phyloP scores from a whole-genome alignment of 2,888 invertebrate genomes.

The Linnaemya tessellans region DNA sequence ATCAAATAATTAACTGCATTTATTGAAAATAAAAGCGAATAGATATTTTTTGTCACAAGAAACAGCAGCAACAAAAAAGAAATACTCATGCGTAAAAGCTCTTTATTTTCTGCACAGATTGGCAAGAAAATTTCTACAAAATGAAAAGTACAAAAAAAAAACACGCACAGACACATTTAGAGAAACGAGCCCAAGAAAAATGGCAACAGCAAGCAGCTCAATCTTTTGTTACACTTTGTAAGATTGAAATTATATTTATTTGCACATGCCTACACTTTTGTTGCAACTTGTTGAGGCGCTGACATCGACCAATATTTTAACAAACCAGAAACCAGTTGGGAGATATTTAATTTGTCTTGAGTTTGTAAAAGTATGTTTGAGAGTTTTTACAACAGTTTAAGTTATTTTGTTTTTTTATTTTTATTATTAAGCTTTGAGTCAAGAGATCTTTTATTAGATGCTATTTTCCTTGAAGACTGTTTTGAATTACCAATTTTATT shows the following conservation, averaged over 20 bases:
- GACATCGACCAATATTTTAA: conserved; percentile 14
- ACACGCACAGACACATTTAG: background rate
- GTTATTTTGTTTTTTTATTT: background rate
- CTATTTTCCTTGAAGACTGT: conserved; percentile 36
- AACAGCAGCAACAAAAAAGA: conserved; percentile 6
- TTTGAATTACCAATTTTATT: conserved; percentile 61
- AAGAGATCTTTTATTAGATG: conserved; percentile 17
- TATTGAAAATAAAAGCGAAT: conserved; percentile 57
- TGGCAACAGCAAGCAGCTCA: background rate
- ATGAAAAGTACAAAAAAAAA: background rate
- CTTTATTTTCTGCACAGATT: conserved; percentile 29
- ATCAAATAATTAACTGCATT: conserved; percentile 70
- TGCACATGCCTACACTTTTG: conserved; percentile 36
- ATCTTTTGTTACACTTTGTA: conserved; percentile 62
- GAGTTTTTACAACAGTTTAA: background rate
- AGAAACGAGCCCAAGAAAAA: background rate
- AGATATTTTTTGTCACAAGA: conserved; percentile 48
- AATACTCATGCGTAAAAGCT: conserved; percentile 14
- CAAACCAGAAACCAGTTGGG: conserved; percentile 54
- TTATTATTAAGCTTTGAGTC: conserved; percentile 24
- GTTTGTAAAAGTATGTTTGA: conserved; percentile 12
- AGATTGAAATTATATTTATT: conserved; percentile 33
- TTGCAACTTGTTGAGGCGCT: conserved; percentile 41
- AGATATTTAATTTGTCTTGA: conserved; percentile 46
- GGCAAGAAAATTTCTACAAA: conserved; percentile 58